Percentiles rank a stretch among this genome's conserved stretches.
Evolutionary conservation across 1,140 invertebrate genomes (phyloP).

Genomic region (Sesamia nonagrioides): DNA sequence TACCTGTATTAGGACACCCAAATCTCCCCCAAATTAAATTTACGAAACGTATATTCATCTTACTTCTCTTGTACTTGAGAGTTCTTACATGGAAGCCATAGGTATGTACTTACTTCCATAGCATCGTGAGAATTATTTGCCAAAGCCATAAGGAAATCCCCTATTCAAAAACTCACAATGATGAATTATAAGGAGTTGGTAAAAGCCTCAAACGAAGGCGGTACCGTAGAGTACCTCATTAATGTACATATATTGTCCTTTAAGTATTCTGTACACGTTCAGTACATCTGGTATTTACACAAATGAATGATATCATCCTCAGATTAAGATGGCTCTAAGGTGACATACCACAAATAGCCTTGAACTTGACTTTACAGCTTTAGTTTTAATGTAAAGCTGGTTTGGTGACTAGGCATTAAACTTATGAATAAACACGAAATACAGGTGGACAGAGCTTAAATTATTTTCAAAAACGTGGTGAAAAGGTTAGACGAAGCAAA

Average conservation of each 20-base stretch:
- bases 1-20: no score
- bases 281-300: conserved; percentile 1
- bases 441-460: no score
- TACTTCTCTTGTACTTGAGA: no score
- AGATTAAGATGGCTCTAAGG: background rate
- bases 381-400: background rate
- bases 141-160: no score
- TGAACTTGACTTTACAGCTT: conserved; percentile 13
- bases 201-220: background rate
- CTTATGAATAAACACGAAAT: background rate
- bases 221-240: no score
- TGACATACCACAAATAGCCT: background rate
- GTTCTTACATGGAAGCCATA: no score
- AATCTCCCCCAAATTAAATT: no score
- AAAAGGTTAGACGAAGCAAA: no score
- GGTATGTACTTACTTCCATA: no score
- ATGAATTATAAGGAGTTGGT: background rate
- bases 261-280: background rate
- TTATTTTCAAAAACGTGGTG: no score
- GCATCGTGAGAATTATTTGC: no score
- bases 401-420: background rate
- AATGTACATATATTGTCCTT: background rate
- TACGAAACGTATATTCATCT: no score
- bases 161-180: background rate
- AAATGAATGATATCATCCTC: conserved; percentile 27